phyloP scores from a whole-genome alignment of 92 coral and sea anemone genomes.

The Metridium senile region DNA sequence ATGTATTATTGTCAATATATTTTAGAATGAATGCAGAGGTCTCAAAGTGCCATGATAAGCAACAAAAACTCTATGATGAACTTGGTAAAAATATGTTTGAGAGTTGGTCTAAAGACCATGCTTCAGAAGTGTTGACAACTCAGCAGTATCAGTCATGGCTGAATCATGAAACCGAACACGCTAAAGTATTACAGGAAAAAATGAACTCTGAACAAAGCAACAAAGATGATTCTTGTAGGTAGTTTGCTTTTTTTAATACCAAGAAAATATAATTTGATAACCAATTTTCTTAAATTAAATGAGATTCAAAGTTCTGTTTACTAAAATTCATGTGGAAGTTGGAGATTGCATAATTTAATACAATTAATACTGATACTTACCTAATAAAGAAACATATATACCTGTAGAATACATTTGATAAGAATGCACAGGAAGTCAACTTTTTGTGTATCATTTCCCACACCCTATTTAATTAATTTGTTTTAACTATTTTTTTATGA shows the following conservation, averaged over 20 bases:
- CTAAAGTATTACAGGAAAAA: slow-evolving; percentile 41
- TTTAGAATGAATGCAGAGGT: slow-evolving; percentile 86
- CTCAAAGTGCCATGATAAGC: slow-evolving; percentile 59
- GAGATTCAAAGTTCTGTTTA: no score
- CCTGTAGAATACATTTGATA: no score
- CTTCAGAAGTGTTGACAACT: slow-evolving; percentile 70
- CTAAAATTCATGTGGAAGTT: no score
- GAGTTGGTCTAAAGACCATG: slow-evolving; percentile 87
- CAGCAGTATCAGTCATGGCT: slow-evolving; percentile 68
- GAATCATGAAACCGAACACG: slow-evolving; percentile 63
- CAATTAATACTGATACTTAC: no score
- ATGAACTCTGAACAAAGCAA: slow-evolving; percentile 38
- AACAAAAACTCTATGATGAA: slow-evolving; percentile 75
- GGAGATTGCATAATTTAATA: no score
- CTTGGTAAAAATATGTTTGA: slow-evolving; percentile 76
- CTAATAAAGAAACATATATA: no score
- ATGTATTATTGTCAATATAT: background rate
- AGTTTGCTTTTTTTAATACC: background rate
- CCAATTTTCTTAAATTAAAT: no score
- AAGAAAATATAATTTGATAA: background rate
- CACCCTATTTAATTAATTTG: no score
- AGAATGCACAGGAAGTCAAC: no score
- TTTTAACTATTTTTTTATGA: no score
- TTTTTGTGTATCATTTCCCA: no score
- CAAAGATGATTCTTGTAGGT: slow-evolving; percentile 61